Evolutionary conservation across 2,888 invertebrate species (phyloP).

Genomic region (Drosophila atripex): DNA sequence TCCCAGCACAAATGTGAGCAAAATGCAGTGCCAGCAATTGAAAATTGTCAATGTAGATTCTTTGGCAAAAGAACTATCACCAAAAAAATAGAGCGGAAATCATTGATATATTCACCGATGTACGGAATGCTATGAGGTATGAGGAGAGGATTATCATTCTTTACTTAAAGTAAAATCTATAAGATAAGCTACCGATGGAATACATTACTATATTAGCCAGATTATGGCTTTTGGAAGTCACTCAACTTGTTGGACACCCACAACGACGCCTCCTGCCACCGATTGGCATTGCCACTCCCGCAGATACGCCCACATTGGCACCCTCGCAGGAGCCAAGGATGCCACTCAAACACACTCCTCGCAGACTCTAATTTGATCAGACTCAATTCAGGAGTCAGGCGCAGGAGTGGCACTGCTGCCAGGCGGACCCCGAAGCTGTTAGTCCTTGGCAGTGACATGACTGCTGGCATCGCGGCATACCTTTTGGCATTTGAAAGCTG

Average conservation of each 20-base stretch:
- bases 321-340: constrained; percentile 3
- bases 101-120: constrained; percentile 3
- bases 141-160: background rate
- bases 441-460: constrained; percentile 51
- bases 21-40: constrained; percentile 47
- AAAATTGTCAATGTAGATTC: constrained; percentile 22
- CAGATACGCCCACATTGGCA: constrained; percentile 22
- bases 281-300: background rate
- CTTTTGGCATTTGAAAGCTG: constrained; percentile 73
- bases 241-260: constrained; percentile 33
- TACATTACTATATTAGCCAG: background rate
- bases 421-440: constrained; percentile 29
- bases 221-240: constrained; percentile 4
- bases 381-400: constrained; percentile 60
- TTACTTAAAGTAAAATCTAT: background rate
- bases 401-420: constrained; percentile 14
- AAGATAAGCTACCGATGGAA: background rate
- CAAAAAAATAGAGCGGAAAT: constrained; percentile 18
- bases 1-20: constrained; percentile 55
- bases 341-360: constrained; percentile 46
- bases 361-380: constrained; percentile 67
- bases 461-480: constrained; percentile 46
- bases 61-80: constrained; percentile 25
- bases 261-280: constrained; percentile 15
- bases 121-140: background rate